Conservation (phyloP, 2,797 vertebrate genomes). For the Mus spretus region DNA sequence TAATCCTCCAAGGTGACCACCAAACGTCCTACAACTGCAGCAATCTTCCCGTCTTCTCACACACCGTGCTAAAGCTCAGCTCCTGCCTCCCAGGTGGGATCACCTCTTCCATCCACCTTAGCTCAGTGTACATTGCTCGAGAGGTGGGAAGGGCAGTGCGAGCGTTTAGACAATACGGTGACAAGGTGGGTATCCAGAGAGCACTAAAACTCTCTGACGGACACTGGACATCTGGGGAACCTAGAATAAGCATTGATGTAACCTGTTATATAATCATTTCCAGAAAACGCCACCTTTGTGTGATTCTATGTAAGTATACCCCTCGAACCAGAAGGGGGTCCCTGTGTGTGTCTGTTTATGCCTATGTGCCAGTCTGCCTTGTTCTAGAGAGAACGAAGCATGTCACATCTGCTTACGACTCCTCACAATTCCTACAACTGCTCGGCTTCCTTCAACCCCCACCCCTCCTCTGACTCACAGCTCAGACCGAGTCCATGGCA, state of each 20-base stretch:
- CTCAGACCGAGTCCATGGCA: not conserved
- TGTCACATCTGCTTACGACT: not conserved
- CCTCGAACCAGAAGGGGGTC: not conserved
- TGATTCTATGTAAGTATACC: not conserved
- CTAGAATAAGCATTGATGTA: not conserved
- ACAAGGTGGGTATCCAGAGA: not conserved
- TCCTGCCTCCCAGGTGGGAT: not conserved
- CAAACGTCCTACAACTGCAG: not conserved
- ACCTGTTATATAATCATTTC: not conserved
- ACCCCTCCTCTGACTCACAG: not conserved
- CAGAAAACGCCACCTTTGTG: not conserved
- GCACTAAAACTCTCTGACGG: not conserved
- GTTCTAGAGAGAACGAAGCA: not conserved
- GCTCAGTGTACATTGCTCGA: not conserved
- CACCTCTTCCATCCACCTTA: not conserved
- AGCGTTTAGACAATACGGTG: not conserved
- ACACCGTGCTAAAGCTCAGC: not conserved
- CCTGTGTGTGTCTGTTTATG: not conserved
- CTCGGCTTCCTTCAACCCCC: not conserved
- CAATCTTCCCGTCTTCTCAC: not conserved
- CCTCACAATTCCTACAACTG: not conserved
- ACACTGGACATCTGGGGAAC: not conserved
- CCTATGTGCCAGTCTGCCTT: not conserved
- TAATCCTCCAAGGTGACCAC: not conserved
- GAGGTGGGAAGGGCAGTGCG: not conserved